Percentiles rank a stretch among this genome's conserved stretches.
phyloP scores from a whole-genome alignment of 2,113 vertebrate genomes.

The Calidris pygmaea region DNA sequence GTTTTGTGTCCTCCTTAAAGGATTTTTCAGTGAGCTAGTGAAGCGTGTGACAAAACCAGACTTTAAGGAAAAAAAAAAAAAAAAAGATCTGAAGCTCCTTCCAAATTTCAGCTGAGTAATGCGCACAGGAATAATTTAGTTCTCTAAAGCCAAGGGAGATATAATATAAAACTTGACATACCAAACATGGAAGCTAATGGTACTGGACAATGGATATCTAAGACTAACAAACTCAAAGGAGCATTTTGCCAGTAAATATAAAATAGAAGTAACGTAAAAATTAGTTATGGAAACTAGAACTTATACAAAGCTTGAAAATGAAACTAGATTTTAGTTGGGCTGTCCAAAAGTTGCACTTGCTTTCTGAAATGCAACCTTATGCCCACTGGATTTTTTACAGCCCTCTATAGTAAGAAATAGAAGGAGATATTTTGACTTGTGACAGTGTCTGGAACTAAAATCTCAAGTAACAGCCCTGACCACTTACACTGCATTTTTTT shows the following conservation, averaged over 20 bases:
- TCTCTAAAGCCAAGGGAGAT: not conserved
- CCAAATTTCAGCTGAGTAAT: slow-evolving; percentile 26
- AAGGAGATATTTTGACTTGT: slow-evolving; percentile 36
- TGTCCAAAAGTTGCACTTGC: not conserved
- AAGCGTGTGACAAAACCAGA: slow-evolving; percentile 27
- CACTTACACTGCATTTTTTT: slow-evolving; percentile 2
- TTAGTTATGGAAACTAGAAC: not conserved
- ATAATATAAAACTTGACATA: slow-evolving; percentile 1
- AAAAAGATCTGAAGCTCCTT: not conserved
- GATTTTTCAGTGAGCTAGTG: not conserved
- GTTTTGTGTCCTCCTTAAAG: not conserved
- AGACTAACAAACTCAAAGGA: not conserved
- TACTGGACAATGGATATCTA: not conserved
- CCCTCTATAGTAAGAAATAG: slow-evolving; percentile 4
- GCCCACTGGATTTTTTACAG: not conserved
- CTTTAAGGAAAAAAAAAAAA: not conserved
- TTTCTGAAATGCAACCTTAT: not conserved
- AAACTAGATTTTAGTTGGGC: not conserved
- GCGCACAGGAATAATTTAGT: not conserved
- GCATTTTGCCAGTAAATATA: not conserved
- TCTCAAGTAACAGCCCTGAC: slow-evolving; percentile 23
- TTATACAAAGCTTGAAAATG: not conserved
- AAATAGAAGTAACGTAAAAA: not conserved
- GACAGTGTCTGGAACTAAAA: slow-evolving; percentile 1
- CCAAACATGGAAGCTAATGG: not conserved